A percentile compares a stretch with the other conserved stretches of the same genome.
Conservation (phyloP, 2,113 vertebrate species). For the Cichladusa arquata region DNA sequence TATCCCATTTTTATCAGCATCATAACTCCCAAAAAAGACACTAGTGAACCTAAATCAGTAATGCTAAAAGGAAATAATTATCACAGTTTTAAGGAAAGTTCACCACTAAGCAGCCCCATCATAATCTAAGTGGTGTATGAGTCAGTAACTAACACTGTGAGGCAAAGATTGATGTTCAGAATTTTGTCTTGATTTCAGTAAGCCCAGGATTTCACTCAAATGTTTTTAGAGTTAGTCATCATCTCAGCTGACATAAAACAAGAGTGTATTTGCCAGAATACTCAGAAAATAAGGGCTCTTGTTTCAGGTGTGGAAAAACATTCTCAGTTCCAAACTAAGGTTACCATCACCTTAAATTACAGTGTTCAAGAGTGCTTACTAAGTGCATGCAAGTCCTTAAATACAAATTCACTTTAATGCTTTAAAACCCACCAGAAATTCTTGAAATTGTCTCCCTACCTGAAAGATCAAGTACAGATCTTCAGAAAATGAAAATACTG, state of each 20-base stretch:
- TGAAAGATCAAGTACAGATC: background rate
- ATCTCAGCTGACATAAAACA: constrained; percentile 27
- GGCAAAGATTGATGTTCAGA: background rate
- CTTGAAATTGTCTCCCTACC: background rate
- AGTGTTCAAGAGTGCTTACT: background rate
- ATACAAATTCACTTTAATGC: background rate
- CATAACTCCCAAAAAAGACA: background rate
- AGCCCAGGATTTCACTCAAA: background rate
- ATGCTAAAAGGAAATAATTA: background rate
- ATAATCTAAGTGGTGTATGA: background rate
- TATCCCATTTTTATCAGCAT: background rate
- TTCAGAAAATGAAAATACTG: background rate
- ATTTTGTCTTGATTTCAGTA: constrained; percentile 13
- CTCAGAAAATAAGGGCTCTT: background rate
- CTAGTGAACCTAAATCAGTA: background rate
- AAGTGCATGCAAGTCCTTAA: background rate
- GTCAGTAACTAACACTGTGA: background rate
- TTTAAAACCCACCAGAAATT: background rate
- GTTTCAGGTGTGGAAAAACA: background rate
- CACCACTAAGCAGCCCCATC: background rate
- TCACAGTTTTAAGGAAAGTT: constrained; percentile 12
- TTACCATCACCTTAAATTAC: background rate
- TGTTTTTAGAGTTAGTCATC: constrained; percentile 35
- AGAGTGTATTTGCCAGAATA: background rate
- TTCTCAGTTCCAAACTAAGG: background rate